Base-by-base conservation (phyloP, 2,888 invertebrate species). In the Orthosia gothica region DNA sequence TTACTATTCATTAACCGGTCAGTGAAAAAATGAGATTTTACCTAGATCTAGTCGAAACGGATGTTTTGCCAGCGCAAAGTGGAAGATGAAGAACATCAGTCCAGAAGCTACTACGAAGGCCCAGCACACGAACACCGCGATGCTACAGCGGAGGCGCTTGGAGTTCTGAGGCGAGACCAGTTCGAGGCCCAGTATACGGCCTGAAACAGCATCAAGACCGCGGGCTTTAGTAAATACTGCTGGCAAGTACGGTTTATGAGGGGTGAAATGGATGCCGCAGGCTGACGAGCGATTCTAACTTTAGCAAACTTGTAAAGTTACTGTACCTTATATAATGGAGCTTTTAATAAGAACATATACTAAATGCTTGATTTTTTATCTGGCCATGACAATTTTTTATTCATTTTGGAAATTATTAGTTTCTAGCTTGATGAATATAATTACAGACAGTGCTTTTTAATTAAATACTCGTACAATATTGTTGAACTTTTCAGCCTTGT, bases 71-170 rank as follows among this genome's bases (percentile, higher is more conserved):
- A 93, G 82, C 26, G 90, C 90, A 82, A 90, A 88, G 82, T 90
- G 87, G 87, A 94, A 82, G 81, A 95, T 89, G 90, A 93, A 92
- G 89, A 93, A 82, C 61, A 91, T 90, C 67, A 96, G 91, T 52
- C 90, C 93, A n/a, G 88, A 88, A 58, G 93, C 92, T 26, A 95
- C 93, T 52, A 94, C 82, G 74, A 95, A 87, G 20, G 95, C 92
- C 95, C 96, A 96, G 90, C 95, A 95, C 80, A 95, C 93, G 91
- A 94, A 96, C 81, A 96, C 94, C 2, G 94, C 95, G 64, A 95
- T 93, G 88, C 95, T 94, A 92, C 95, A 95, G 74, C 96, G 95
- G 45, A 95, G 90, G 49, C 91, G 89, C 76, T 91, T 91, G 52
- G 91, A 76, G 78, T 91, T 91, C 81, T 89, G 90, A 54, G 92